phyloP scores from a whole-genome alignment of 2,797 vertebrate genomes.

The Melanotaenia parkinsoni region DNA sequence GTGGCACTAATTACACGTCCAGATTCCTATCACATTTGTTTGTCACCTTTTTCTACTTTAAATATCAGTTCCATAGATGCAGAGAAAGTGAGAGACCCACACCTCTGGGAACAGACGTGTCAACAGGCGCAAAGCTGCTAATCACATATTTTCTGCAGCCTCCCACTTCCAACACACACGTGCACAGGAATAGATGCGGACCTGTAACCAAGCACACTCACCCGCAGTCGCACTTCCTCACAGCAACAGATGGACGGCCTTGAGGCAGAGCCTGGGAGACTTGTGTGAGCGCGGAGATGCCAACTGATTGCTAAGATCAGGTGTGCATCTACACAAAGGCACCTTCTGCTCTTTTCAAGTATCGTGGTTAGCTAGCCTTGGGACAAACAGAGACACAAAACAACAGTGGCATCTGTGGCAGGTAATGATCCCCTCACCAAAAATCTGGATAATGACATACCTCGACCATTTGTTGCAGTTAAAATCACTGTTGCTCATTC shows the following conservation, averaged over 20 bases:
- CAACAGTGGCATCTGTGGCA: slow-evolving; percentile 80
- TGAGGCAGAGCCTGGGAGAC: slow-evolving; percentile 73
- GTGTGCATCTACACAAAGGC: slow-evolving; percentile 76
- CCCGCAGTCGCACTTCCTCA: slow-evolving; percentile 49
- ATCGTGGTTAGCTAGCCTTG: slow-evolving; percentile 56
- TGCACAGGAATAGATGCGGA: slow-evolving; percentile 27
- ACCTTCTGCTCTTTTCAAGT: slow-evolving; percentile 82
- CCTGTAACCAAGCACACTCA: slow-evolving; percentile 45
- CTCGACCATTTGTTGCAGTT: slow-evolving; percentile 80
- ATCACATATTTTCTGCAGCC: slow-evolving; percentile 62
- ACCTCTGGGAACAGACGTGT: slow-evolving; percentile 51
- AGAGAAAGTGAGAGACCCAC: slow-evolving; percentile 38
- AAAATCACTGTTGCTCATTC: slow-evolving; percentile 79
- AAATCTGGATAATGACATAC: slow-evolving; percentile 76
- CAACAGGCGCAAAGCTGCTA: slow-evolving; percentile 49
- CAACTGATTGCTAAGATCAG: slow-evolving; percentile 79
- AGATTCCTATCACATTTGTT: slow-evolving; percentile 44
- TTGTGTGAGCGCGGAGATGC: slow-evolving; percentile 54
- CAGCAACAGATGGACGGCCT: slow-evolving; percentile 81
- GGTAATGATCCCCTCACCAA: slow-evolving; percentile 74
- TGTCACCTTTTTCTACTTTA: slow-evolving; percentile 51
- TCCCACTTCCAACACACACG: slow-evolving; percentile 50
- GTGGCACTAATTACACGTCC: slow-evolving; percentile 65
- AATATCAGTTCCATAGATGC: slow-evolving; percentile 54
- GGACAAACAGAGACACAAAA: slow-evolving; percentile 74